Evolutionary conservation across 2,888 invertebrate species (phyloP).

Genomic region (Troides helena): DNA sequence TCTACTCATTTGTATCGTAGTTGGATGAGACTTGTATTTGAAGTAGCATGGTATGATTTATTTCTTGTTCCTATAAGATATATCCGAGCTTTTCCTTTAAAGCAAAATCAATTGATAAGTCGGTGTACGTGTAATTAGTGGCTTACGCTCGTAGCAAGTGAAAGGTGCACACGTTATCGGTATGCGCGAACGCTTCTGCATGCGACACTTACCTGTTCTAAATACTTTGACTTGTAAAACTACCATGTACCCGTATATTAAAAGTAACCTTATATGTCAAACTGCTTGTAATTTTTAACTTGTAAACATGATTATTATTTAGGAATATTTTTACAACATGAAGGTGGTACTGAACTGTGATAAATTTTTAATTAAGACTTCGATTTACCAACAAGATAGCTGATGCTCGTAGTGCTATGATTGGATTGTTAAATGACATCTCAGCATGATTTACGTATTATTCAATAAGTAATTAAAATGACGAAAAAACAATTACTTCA

Average conservation of each 20-base stretch:
- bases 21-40: not conserved
- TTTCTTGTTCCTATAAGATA: not conserved
- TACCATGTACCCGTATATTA: too few relatives aligned
- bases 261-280: too few relatives aligned
- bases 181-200: slow-evolving; percentile 23
- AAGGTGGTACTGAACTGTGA: too few relatives aligned
- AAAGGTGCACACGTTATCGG: slow-evolving; percentile 24
- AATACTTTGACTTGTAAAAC: slow-evolving; percentile 23
- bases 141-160: slow-evolving; percentile 17
- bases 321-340: too few relatives aligned
- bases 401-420: not conserved
- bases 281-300: too few relatives aligned
- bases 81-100: not conserved
- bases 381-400: not conserved
- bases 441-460: not conserved
- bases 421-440: not conserved
- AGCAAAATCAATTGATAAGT: slow-evolving; percentile 5
- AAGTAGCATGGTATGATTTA: not conserved
- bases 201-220: slow-evolving; percentile 26
- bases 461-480: too few relatives aligned
- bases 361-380: not conserved
- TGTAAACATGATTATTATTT: too few relatives aligned
- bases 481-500: too few relatives aligned
- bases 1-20: not conserved
- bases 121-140: not conserved